Percentiles rank a stretch among this genome's conserved stretches.
Conservation (phyloP, 2,113 vertebrate species). For the Strix aluco region DNA sequence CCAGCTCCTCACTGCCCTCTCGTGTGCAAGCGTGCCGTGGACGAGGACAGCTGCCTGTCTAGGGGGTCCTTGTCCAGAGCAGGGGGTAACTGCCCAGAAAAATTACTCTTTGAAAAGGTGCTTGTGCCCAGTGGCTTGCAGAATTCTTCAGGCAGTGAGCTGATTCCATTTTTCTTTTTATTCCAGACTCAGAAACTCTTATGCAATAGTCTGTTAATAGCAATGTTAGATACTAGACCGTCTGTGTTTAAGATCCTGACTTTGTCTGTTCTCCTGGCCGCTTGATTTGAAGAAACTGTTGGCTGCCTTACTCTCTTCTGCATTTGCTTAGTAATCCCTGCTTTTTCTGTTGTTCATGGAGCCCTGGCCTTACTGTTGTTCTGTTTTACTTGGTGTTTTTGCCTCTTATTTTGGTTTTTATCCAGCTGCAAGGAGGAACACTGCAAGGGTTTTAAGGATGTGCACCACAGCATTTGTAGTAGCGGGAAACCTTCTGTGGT, state of each 20-base stretch:
- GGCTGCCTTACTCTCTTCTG: not conserved
- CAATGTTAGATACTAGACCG: not conserved
- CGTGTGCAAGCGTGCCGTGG: too few species aligned
- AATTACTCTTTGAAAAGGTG: not conserved
- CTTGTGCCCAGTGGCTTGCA: not conserved
- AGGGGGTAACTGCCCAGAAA: not conserved
- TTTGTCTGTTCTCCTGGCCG: not conserved
- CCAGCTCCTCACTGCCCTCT: not conserved
- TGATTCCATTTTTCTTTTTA: not conserved
- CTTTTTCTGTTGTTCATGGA: not conserved
- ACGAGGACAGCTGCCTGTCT: rapidly evolving
- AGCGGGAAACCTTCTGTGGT: not conserved
- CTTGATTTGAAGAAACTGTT: not conserved
- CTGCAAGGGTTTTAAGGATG: not conserved
- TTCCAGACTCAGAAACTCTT: not conserved
- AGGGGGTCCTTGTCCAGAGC: not conserved
- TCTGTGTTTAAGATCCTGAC: not conserved
- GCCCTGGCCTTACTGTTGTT: not conserved
- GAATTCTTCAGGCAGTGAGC: not conserved
- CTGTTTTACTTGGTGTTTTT: not conserved
- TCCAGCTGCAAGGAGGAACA: not conserved
- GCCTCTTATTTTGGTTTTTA: not conserved
- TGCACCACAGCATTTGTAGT: not conserved
- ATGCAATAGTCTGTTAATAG: not conserved
- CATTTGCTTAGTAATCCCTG: not conserved